Evolutionary conservation across 2,113 vertebrate genomes (phyloP).

Genomic region (Mandrillus leucophaeus): DNA sequence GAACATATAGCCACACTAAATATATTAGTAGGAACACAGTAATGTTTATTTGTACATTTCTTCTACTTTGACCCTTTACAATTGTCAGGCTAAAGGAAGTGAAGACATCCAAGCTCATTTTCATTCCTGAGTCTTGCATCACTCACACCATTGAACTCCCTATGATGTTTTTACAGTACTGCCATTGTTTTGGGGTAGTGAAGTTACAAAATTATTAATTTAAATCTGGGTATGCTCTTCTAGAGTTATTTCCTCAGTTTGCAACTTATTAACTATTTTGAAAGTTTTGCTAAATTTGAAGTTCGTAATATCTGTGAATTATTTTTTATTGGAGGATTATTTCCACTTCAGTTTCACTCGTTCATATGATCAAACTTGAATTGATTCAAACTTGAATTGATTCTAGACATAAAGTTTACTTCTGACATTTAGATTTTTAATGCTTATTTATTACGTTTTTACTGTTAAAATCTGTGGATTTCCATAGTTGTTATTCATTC

Average conservation of each 20-base stretch:
- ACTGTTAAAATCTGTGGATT: not conserved
- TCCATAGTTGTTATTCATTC: not conserved
- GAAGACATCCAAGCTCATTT: constrained; percentile 26
- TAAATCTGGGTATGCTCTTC: not conserved
- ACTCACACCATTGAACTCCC: not conserved
- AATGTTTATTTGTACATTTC: not conserved
- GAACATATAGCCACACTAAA: not conserved
- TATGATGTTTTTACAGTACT: not conserved
- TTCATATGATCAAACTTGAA: not conserved
- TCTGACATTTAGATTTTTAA: not conserved
- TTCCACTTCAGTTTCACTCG: not conserved
- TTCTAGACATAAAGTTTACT: not conserved
- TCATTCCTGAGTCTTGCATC: not conserved
- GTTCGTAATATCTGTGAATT: not conserved
- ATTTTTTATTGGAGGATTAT: not conserved
- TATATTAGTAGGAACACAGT: not conserved
- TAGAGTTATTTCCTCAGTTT: not conserved
- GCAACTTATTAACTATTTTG: not conserved
- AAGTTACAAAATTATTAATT: not conserved
- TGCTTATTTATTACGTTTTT: not conserved
- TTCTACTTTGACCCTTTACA: not conserved
- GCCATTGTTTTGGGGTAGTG: not conserved
- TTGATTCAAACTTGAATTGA: not conserved
- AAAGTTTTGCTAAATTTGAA: not conserved
- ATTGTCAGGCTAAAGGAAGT: not conserved